Conservation (phyloP, 2,113 vertebrate genomes). For the Dipodomys spectabilis region DNA sequence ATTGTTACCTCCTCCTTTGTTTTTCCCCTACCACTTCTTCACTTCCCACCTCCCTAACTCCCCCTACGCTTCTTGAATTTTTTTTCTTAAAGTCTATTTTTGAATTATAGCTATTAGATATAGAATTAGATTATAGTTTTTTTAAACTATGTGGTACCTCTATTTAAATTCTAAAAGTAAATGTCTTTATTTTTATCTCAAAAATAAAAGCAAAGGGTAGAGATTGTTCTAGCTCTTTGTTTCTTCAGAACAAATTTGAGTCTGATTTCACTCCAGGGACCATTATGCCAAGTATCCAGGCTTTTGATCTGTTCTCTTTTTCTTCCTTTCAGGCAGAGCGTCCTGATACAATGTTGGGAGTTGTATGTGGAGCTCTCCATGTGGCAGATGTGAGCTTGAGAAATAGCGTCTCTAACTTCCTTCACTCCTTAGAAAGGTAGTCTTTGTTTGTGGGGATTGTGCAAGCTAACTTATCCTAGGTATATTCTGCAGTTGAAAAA, state of each 20-base stretch:
- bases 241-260: conserved; percentile 30
- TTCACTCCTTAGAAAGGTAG: conserved; percentile 98
- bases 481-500: not conserved
- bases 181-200: conserved; percentile 13
- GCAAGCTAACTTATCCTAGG: not conserved
- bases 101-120: not conserved
- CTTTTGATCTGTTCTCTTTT: conserved; percentile 25
- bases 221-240: not conserved
- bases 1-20: no score
- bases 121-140: not conserved
- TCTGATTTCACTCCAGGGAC: conserved; percentile 2
- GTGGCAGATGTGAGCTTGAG: conserved; percentile 96
- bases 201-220: conserved; percentile 31
- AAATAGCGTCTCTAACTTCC: conserved; percentile 97
- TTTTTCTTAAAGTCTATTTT: conserved; percentile 60
- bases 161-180: conserved; percentile 40
- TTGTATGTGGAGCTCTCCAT: conserved; percentile 97
- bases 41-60: no score
- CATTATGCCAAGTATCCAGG: not conserved
- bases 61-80: not conserved
- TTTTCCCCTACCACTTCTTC: no score
- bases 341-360: conserved; percentile 97
- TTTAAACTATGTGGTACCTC: not conserved
- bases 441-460: not conserved
- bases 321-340: conserved; percentile 92